Conservation (phyloP, 2,113 vertebrate genomes). For the Heterochromis multidens region DNA sequence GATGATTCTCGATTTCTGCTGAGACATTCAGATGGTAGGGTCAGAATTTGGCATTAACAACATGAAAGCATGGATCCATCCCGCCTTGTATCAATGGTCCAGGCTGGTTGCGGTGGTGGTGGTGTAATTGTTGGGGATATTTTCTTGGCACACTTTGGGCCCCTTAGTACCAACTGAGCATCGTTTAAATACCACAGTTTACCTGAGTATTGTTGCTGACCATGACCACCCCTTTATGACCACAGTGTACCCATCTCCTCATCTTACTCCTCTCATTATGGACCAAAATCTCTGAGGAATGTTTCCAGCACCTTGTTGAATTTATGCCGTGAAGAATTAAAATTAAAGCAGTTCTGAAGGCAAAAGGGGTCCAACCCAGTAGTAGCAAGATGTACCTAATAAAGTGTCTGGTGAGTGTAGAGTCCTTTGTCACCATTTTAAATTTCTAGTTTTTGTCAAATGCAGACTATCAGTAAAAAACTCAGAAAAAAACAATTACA, state of each 20-base stretch:
- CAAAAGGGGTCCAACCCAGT: background rate
- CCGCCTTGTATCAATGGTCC: too few species aligned
- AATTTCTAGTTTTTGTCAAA: background rate
- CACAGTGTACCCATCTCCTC: too few species aligned
- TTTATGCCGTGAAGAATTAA: background rate
- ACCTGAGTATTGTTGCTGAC: background rate
- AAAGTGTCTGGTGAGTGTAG: background rate
- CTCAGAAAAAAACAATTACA: background rate
- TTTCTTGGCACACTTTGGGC: background rate
- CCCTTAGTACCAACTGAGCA: background rate
- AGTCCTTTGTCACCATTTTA: background rate
- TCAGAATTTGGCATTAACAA: background rate
- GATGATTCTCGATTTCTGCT: too few species aligned
- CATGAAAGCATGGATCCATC: background rate
- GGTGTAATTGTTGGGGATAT: background rate
- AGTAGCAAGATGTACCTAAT: background rate
- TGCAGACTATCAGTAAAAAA: background rate
- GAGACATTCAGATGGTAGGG: background rate
- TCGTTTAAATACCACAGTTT: background rate
- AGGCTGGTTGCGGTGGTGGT: too few species aligned
- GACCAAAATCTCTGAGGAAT: background rate
- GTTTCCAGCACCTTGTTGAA: background rate
- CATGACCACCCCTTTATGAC: background rate
- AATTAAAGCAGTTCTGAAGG: background rate
- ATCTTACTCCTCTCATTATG: too few species aligned